Evolutionary conservation across 2,113 vertebrate genomes (phyloP).

Genomic region (Paradisaea rubra): DNA sequence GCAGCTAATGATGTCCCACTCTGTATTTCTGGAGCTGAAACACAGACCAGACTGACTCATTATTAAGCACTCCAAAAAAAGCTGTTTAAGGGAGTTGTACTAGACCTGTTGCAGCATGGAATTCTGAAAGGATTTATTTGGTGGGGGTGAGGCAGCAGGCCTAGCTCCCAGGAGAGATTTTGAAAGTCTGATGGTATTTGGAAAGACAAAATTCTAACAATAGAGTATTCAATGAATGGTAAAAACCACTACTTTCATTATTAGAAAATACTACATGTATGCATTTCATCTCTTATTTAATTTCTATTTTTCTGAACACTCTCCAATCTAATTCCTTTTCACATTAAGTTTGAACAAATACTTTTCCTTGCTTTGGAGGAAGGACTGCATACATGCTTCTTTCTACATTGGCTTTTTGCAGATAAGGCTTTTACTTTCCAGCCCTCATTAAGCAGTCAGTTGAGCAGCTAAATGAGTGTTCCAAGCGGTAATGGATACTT

Average conservation of each 20-base stretch:
- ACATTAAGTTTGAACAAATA: neutral
- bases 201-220: neutral
- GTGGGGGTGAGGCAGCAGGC: neutral
- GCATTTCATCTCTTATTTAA: neutral
- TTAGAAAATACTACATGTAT: neutral
- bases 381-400: neutral
- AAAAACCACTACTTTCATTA: neutral
- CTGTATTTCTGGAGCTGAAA: neutral
- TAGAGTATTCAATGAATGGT: neutral
- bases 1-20: neutral
- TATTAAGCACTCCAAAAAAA: neutral
- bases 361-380: neutral
- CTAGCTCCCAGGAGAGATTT: neutral
- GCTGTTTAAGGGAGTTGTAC: neutral
- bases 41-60: neutral
- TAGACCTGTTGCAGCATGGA: neutral
- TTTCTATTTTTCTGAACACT: neutral
- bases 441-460: conserved; percentile 50
- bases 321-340: neutral
- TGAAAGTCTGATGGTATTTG: neutral
- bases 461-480: conserved; percentile 49
- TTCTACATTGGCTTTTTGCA: neutral
- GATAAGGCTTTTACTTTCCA: neutral
- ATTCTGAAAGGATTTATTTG: neutral
- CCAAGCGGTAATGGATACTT: conserved; percentile 45